Evolutionary conservation across 1,140 invertebrate genomes (phyloP).

Genomic region (Leguminivora glycinivorella): DNA sequence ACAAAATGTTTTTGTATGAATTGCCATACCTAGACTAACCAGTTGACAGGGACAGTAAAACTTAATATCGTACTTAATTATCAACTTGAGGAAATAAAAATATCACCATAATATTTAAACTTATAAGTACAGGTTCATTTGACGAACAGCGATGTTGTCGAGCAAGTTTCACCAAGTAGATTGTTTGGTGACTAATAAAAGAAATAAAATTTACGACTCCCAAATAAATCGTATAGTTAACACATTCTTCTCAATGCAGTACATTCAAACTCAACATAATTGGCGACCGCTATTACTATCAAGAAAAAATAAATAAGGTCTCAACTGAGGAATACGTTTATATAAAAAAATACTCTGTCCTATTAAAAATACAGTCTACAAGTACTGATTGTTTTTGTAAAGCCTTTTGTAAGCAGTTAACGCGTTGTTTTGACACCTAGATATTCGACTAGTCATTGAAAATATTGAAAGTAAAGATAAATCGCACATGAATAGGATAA

Average conservation of each 20-base stretch:
- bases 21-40: no score
- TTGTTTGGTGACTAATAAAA: conserved; percentile 47
- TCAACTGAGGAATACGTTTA: neutral
- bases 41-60: no score
- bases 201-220: conserved; percentile 44
- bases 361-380: neutral
- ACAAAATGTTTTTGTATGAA: no score
- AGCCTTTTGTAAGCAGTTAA: neutral
- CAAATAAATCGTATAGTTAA: conserved; percentile 49
- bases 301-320: no score
- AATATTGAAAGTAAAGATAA: neutral
- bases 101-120: neutral
- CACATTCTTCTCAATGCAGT: conserved; percentile 53
- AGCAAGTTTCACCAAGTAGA: neutral
- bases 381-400: neutral
- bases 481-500: neutral
- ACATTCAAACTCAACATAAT: conserved; percentile 16
- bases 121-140: neutral
- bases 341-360: neutral
- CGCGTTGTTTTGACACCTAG: conserved; percentile 1
- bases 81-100: neutral
- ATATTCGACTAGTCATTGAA: neutral
- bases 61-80: no score
- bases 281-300: neutral
- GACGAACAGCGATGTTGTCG: neutral